Base-by-base conservation (phyloP, 2,113 vertebrate species). In the Pelecanoides urinatrix region DNA sequence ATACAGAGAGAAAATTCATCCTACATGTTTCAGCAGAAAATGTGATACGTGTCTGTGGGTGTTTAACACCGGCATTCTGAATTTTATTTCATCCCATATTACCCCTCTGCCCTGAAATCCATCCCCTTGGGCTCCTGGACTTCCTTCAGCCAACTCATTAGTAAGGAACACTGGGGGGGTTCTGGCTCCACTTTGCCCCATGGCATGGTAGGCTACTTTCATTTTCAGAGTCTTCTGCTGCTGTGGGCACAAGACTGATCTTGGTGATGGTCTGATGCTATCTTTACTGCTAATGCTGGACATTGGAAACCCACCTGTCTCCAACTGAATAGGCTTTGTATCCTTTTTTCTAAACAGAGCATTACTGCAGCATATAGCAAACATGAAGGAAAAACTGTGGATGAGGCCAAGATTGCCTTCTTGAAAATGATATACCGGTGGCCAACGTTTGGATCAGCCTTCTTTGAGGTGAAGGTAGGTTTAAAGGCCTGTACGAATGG, bases 391-490 rank as follows among this genome's bases (percentile, higher is more conserved):
- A 98, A 98, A 98, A 99, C 98, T 1, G 97, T 94, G 38, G 98
- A 99, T 2, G 99, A 99, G 66, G 98, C 99, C 45, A 99, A 98
- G 79, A 88, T 99, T 96, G 98, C 98, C 5, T 99, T 99, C 86
- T 97, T 99, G 88, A 99, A 99, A 97, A 91, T 94, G 11, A 98
- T 99, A 77, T 92, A 91, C 80, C 98, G 98, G 38, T 99, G 99
- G 99, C 98, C 98, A 26, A 99, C 99, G 0, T 99, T 99, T 21
- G 99, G 99, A 61, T 99, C 99, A n/a, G 99, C 99, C 32, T 99
- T 99, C 97, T 99, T 99, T 59, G 99, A 99, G 94, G 99, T 99
- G 92, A 99, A 99, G 99, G 99, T 99, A 95, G 55, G 98, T 85
- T 38, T 85, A n/a, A 80, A 78, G 36, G 34, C 50, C 55, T 63